Base-by-base conservation (phyloP, 2,797 vertebrate species). In the Schizopygopsis malacanthus region DNA sequence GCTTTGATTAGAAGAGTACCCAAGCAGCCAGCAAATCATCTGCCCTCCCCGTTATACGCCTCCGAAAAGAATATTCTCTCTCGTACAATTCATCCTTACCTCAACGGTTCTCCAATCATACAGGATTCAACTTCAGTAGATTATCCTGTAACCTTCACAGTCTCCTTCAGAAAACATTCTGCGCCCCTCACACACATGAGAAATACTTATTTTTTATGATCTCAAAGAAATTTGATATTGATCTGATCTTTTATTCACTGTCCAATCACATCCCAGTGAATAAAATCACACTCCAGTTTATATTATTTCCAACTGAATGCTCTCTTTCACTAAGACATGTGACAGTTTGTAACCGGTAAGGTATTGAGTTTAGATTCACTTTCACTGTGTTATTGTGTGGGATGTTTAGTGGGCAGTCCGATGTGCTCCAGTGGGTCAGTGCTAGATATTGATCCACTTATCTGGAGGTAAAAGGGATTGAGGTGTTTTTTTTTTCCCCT, bases 1-100 rank as follows among this genome's bases (percentile, higher is more conserved):
- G 88, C 91, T 86, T 93, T 93, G 92, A 94, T 94, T 92, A 93
- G 92, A 92, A 88, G 82, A 82, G 65, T 92, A 39, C 92, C 92
- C 90, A 89, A 91, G 91, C 86, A 88, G 88, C 83, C 92, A 90
- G 90, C 90, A 92, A 94, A 94, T 92, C 90, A 90, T 25, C 67
- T 70, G 89, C 16, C 16, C 22, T 25, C 65, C 83, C 52, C 25
- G n/a, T 22, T 52, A 65, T 52, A 65, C 20, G 2, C 39, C 54
- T n/a, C 33, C 22, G 0, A 15, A n/a, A 50, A 33, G 61, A 16
- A 41, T 37, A 28, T 54, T 47, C 50, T 41, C 65, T 47, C 72
- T 63, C 8, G 4, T 25, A 65, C 43, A 37, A 33, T 33, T 50
- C 63, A 37, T 16, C 45, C 28, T 8, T 25, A 25, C 22, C n/a